Base-by-base conservation (phyloP, 1,140 invertebrate genomes). In the Drosophila cardini region DNA sequence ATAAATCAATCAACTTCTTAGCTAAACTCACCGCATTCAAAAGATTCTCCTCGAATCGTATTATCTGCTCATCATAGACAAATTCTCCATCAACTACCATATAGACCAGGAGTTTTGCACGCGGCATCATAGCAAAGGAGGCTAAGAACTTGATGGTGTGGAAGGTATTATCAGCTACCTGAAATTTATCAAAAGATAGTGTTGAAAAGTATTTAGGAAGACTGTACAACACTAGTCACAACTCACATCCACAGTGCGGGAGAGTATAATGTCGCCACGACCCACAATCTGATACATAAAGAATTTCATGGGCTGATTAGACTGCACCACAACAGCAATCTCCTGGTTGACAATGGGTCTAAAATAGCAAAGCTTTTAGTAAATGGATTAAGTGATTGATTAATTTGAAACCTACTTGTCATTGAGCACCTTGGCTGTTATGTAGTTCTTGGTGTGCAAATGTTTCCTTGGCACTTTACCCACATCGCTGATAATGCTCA, bases 251-350 rank as follows among this genome's bases (percentile, higher is more conserved):
- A 97, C 92, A 11, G 95, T 95, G 63, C 95, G 94, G 0, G 95
- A 95, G 10, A 95, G 90, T 1, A 98, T 92, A 21, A 99, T 95
- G 90, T 98, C 96, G 2, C 98, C 98, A 34, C 97, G 94, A 11
- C 97, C 97, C 62, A 99, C 93, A 40, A 99, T 94, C 86, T 98
- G 94, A 86, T 97, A 97, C 78, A 94, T 95, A 15, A 97, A 93
- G 72, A 96, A 95, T 67, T 95, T 95, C 91, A 99, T 93, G 1
- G 95, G 95, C 80, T 95, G 94, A 0, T 97, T 98, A 2, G 96
- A 95, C 67, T 96, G 96, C 0, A 99, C 95, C 71, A 95, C 94
- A 18, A 98, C 94, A 58, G 95, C 94, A n/a, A 98, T 93, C 69
- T 97, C 96, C 72, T 95, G 94, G 76, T 96, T 96, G 57, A 95